Conservation (phyloP, 2,113 vertebrate species). For the Pituophis catenifer region DNA sequence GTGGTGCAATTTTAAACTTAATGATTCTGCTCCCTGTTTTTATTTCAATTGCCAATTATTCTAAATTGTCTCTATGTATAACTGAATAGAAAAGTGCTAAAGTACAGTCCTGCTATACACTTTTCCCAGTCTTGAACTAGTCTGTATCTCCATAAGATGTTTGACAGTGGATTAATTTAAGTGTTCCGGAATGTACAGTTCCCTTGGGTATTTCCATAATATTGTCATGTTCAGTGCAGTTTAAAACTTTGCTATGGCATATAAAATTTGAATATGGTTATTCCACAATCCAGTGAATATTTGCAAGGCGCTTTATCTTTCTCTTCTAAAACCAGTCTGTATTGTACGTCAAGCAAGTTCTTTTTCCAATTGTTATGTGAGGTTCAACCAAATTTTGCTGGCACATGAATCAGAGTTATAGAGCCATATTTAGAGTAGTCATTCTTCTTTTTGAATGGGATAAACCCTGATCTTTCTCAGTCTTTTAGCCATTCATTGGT, state of each 20-base stretch:
- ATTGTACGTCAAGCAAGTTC: neutral
- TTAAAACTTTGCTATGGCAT: neutral
- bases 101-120: neutral
- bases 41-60: neutral
- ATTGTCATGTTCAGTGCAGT: neutral
- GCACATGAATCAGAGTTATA: neutral
- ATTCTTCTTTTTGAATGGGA: neutral
- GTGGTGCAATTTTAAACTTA: neutral
- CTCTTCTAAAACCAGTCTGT: neutral
- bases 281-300: neutral
- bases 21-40: neutral
- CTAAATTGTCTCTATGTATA: neutral
- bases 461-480: neutral
- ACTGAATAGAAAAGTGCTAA: neutral
- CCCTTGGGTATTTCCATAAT: neutral
- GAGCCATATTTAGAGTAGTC: neutral
- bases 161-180: neutral
- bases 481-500: neutral
- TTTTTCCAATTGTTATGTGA: neutral
- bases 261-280: neutral
- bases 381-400: neutral
- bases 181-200: neutral
- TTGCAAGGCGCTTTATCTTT: neutral
- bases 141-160: neutral
- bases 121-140: neutral